phyloP scores from a whole-genome alignment of 2,113 vertebrate genomes.

The Sciurus niger region DNA sequence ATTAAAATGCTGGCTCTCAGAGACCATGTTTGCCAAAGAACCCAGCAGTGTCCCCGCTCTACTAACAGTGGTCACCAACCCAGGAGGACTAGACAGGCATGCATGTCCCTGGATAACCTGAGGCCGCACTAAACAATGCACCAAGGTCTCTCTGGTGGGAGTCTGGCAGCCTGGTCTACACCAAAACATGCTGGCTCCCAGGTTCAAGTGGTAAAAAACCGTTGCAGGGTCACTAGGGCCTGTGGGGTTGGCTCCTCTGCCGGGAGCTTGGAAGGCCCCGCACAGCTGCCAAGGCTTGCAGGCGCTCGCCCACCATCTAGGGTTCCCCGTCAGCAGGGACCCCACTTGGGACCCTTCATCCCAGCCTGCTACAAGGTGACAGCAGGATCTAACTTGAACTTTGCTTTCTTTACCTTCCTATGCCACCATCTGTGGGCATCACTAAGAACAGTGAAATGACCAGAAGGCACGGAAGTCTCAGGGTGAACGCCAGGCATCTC shows the following conservation, averaged over 20 bases:
- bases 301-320: not conserved
- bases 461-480: too few species aligned
- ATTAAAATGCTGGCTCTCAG: not conserved
- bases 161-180: not conserved
- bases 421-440: rapidly evolving
- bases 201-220: not conserved
- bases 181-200: constrained; percentile 56
- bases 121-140: rapidly evolving
- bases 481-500: too few species aligned
- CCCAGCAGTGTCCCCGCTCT: not conserved
- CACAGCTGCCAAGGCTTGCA: too few species aligned
- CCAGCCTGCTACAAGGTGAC: not conserved
- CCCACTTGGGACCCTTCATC: rapidly evolving
- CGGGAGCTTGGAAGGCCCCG: not conserved
- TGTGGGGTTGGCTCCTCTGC: not conserved
- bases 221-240: not conserved
- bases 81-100: not conserved
- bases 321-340: not conserved
- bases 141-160: not conserved
- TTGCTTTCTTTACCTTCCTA: not conserved
- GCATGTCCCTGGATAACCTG: not conserved
- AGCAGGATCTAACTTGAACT: not conserved
- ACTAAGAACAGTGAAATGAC: not conserved
- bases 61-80: not conserved
- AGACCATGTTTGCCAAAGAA: not conserved